Evolutionary conservation across 2,888 invertebrate species (phyloP).

Genomic region (Dryobota labecula): DNA sequence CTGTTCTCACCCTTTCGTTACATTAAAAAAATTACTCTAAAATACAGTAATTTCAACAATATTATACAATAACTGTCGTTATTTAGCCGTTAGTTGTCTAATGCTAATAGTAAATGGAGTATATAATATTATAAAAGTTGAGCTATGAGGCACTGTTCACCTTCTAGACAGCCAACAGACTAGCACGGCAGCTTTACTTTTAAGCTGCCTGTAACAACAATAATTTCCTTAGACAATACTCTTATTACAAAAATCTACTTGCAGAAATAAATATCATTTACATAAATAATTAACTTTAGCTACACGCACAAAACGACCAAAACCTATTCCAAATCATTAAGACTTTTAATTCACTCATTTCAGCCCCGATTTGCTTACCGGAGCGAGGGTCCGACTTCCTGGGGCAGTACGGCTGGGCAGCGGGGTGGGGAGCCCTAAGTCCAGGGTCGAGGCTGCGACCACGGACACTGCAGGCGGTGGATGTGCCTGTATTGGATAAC

Average conservation of each 20-base stretch:
- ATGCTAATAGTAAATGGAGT: too few species aligned
- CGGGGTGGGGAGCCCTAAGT: constrained; percentile 97
- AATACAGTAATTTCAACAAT: too few species aligned
- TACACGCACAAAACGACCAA: not conserved
- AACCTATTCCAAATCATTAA: not conserved
- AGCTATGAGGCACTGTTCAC: too few species aligned
- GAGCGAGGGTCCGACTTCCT: constrained; percentile 97
- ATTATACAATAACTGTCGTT: too few species aligned
- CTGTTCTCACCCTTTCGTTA: too few species aligned
- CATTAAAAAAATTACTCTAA: too few species aligned
- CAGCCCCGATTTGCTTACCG: constrained; percentile 97
- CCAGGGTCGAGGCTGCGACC: constrained; percentile 96
- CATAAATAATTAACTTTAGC: not conserved
- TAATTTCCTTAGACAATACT: not conserved
- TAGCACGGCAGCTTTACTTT: not conserved
- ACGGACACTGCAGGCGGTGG: constrained; percentile 97
- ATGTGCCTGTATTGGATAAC: constrained; percentile 98
- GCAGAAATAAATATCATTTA: not conserved
- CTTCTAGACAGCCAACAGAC: not conserved
- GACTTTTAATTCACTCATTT: constrained; percentile 57
- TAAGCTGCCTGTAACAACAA: not conserved
- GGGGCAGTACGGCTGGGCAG: constrained; percentile 97
- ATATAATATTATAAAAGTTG: too few species aligned
- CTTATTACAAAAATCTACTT: not conserved
- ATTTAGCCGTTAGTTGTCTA: too few species aligned